Evolutionary conservation across 2,113 vertebrate species (phyloP), one percentile per base, ranked within the genome.

Genomic region (Dicentrarchus labrax): DNA sequence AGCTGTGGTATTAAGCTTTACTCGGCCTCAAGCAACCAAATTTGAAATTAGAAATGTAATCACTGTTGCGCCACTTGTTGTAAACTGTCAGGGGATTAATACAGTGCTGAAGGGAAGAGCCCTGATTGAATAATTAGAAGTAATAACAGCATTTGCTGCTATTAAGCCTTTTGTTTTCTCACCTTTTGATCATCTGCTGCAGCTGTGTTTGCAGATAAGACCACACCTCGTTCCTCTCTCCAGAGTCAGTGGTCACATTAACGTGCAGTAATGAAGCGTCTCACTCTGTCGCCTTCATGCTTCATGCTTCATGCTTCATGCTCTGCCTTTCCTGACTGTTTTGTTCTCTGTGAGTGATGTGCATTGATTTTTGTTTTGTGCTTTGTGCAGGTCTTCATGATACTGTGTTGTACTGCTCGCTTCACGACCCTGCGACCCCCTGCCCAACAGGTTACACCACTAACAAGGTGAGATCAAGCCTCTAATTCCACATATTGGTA

Each of bases 391-490:
- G 98, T 88, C 96, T 99, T 93, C 96, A 96, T 75, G 95, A 99
- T 5, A 89, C 91, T 0, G 93, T 97, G 47, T 82, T 98, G 68
- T 99, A 97, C 93, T 98, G 97, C 76, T 98, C 98, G 1, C 95
- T 98, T 57, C 96, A 97, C 0, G 98, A 99, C 87, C 96, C 98
- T 0, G 97, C 94, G 1, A 47, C 88, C 15, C 87, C 83, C 16
- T 94, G 92, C 72, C 98, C 97, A 0, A 64, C 95, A 24, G 98
- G 98, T 48, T 96, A 97, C 84, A 96, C 96, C 22, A 99, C 96
- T 11, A 98, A 97, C 90, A 99, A 99, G 97, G 98, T 99, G 86
- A 92, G 84, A 39, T 3, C 30, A 1, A 21, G 16, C 12, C 76
- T 54, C 56, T 47, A 24, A 43, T 66, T 13, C 13, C 45, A 51